phyloP scores from a whole-genome alignment of 2,888 invertebrate species.

The Agapostemon virescens region DNA sequence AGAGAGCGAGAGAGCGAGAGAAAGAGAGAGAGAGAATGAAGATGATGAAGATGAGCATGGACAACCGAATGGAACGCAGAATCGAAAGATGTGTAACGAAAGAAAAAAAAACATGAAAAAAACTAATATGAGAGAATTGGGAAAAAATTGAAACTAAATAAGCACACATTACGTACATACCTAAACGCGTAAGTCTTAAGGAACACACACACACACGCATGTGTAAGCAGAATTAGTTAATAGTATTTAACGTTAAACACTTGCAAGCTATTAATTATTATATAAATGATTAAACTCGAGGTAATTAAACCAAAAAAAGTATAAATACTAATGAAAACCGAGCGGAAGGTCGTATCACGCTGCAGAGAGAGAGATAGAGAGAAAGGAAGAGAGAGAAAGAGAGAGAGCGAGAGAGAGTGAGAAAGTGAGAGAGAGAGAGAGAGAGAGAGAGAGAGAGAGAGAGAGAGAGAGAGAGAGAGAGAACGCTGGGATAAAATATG shows the following conservation, averaged over 20 bases:
- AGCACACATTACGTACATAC: slow-evolving; percentile 78
- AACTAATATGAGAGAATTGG: slow-evolving; percentile 7
- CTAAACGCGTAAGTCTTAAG: slow-evolving; percentile 77
- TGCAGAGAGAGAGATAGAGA: slow-evolving; percentile 55
- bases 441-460: slow-evolving; percentile 5
- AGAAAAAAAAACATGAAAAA: neutral
- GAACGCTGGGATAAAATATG: slow-evolving; percentile 40
- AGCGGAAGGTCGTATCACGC: slow-evolving; percentile 70
- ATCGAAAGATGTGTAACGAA: neutral
- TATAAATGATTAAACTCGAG: slow-evolving; percentile 78
- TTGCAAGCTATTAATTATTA: slow-evolving; percentile 79
- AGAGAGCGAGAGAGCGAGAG: slow-evolving; percentile 33
- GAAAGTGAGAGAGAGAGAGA: slow-evolving; percentile 44
- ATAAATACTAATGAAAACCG: slow-evolving; percentile 55
- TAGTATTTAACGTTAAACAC: slow-evolving; percentile 80
- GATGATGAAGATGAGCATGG: neutral
- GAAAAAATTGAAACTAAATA: slow-evolving; percentile 53
- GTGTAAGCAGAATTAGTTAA: slow-evolving; percentile 78
- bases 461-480: neutral
- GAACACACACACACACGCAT: slow-evolving; percentile 52
- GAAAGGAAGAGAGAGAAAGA: neutral
- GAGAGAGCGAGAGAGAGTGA: neutral
- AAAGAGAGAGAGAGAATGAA: slow-evolving; percentile 34
- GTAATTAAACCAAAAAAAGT: slow-evolving; percentile 59
- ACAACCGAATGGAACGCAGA: slow-evolving; percentile 5